Conservation (phyloP, 2,113 vertebrate species). For the Trematomus loennbergii region DNA sequence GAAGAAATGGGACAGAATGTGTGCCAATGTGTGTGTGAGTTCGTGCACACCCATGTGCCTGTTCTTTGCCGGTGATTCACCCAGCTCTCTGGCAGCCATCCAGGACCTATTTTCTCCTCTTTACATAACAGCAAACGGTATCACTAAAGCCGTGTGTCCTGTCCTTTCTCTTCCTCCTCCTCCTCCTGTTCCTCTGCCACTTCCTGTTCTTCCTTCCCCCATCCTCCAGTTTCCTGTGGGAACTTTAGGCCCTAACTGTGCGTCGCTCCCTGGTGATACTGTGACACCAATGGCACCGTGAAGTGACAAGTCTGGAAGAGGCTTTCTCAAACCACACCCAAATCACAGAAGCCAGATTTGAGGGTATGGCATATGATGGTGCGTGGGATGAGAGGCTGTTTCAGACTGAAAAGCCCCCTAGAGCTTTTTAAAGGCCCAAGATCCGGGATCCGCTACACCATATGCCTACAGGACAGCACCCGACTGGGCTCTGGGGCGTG, state of each 20-base stretch:
- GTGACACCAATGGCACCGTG: constrained; percentile 28
- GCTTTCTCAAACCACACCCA: constrained; percentile 52
- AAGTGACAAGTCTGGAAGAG: constrained; percentile 52
- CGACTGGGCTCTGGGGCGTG: constrained; percentile 72
- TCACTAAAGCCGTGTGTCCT: constrained; percentile 65
- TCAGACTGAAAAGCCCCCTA: constrained; percentile 51
- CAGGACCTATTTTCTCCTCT: constrained; percentile 83
- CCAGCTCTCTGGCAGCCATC: constrained; percentile 78
- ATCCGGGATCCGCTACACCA: constrained; percentile 75
- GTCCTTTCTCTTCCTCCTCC: constrained; percentile 58
- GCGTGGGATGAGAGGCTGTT: constrained; percentile 55
- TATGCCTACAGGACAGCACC: constrained; percentile 81
- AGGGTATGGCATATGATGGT: constrained; percentile 27
- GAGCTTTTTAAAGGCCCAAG: constrained; percentile 53
- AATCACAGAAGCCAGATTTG: constrained; percentile 38
- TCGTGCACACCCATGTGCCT: constrained; percentile 64
- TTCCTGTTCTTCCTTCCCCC: constrained; percentile 55
- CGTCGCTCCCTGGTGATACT: constrained; percentile 35
- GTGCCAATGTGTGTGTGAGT: constrained; percentile 54
- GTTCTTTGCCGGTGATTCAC: constrained; percentile 80
- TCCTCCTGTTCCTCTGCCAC: constrained; percentile 56
- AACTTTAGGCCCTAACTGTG: constrained; percentile 36
- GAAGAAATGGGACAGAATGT: constrained; percentile 74
- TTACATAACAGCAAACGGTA: constrained; percentile 82
- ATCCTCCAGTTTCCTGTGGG: constrained; percentile 41